These are phyloP conservation scores for Hormiphora californensis DNA, from an alignment of 37 sponge, comb jelly and placozoan species.

Conservation along the genomic window DNA sequence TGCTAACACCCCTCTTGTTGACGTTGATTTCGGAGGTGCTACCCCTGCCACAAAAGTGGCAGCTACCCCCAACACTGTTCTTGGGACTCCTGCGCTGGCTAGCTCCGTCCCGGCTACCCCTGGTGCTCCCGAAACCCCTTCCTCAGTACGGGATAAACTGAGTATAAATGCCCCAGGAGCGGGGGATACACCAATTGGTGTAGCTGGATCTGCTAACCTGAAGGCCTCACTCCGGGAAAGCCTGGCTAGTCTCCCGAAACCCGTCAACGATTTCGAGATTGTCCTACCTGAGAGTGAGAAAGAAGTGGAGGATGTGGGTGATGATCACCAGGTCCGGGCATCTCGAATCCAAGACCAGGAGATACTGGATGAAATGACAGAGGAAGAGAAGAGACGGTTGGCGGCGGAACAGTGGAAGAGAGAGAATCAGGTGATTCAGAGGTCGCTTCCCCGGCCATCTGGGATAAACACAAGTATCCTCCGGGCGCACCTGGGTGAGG, in stretches of 20 bases:
- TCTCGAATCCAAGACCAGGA: constrained; percentile 55
- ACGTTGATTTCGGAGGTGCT: constrained; percentile 71
- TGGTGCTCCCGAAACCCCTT: constrained; percentile 42
- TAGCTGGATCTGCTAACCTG: background rate
- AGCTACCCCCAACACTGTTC: constrained; percentile 79
- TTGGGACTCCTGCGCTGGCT: constrained; percentile 76
- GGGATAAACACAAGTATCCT: constrained; percentile 75
- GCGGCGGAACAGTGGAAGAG: constrained; percentile 67
- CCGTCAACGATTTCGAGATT: constrained; percentile 95
- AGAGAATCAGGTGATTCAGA: constrained; percentile 78
- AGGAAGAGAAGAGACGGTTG: constrained; percentile 61
- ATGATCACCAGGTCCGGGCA: constrained; percentile 63
- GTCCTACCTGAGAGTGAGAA: constrained; percentile 73
- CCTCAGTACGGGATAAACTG: constrained; percentile 76
- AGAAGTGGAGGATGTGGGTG: constrained; percentile 15
- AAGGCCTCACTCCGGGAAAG: constrained; percentile 60
- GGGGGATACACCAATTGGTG: constrained; percentile 4
- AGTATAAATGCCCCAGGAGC: constrained; percentile 68
- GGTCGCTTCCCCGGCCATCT: constrained; percentile 74
- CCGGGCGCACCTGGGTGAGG: constrained; percentile 35
- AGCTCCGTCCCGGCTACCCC: constrained; percentile 49
- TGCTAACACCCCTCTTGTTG: constrained; percentile 69
- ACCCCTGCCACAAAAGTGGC: constrained; percentile 68
- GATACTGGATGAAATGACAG: constrained; percentile 61
- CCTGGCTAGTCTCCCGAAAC: constrained; percentile 76